Conservation (phyloP, 2,113 vertebrate genomes). For the Danionella cerebrum region DNA sequence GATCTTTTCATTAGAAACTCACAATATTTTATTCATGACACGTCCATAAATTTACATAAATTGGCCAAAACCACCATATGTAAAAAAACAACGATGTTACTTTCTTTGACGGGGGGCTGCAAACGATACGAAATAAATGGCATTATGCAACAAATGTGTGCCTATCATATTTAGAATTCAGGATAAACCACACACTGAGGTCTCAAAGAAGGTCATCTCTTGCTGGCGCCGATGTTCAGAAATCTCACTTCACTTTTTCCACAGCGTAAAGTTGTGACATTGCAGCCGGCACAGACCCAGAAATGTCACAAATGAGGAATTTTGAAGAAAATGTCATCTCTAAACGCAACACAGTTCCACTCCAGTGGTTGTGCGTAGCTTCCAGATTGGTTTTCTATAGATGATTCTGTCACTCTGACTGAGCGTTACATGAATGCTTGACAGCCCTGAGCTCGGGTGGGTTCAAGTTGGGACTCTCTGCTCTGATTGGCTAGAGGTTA, state of each 20-base stretch:
- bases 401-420: conserved; percentile 36
- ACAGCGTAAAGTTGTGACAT: conserved; percentile 8
- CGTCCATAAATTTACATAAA: not conserved
- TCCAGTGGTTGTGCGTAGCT: conserved; percentile 16
- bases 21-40: not conserved
- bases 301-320: conserved; percentile 25
- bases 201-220: not conserved
- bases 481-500: not conserved
- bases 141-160: not conserved
- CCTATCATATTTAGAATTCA: not conserved
- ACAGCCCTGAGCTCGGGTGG: not conserved
- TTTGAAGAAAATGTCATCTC: conserved; percentile 27
- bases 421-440: conserved; percentile 13
- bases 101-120: not conserved
- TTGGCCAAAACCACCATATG: not conserved
- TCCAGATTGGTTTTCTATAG: conserved; percentile 3
- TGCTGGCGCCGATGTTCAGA: not conserved
- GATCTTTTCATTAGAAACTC: not conserved
- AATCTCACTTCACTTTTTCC: conserved; percentile 1
- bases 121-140: not conserved
- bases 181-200: not conserved
- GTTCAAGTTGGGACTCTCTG: not conserved
- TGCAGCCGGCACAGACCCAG: conserved; percentile 30
- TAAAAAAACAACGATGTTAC: too few species aligned
- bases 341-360: conserved; percentile 27